Evolutionary conservation across 2,797 vertebrate genomes (phyloP).

Genomic region (Hyperoplus immaculatus): DNA sequence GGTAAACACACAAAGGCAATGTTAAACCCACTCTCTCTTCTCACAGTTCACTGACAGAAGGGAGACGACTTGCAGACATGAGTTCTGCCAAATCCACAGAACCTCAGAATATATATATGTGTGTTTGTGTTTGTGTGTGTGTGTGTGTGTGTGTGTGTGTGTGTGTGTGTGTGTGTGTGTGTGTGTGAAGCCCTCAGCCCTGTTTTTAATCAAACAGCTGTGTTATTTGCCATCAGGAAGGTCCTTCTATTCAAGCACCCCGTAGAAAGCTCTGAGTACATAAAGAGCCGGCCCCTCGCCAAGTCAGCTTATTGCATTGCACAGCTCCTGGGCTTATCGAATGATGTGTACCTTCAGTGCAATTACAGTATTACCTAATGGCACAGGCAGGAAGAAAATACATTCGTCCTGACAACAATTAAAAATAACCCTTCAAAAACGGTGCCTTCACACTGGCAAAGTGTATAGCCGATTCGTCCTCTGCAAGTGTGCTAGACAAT

Average conservation of each 20-base stretch:
- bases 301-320: slow-evolving; percentile 39
- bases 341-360: slow-evolving; percentile 50
- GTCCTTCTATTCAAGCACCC: slow-evolving; percentile 20
- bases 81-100: slow-evolving; percentile 22
- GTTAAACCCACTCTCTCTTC: slow-evolving; percentile 20
- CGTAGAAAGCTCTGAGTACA: slow-evolving; percentile 15
- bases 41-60: slow-evolving; percentile 31
- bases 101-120: slow-evolving; percentile 37
- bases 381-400: slow-evolving; percentile 15
- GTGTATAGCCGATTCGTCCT: too few relatives aligned
- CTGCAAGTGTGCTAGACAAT: background rate
- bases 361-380: slow-evolving; percentile 47
- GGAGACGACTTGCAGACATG: slow-evolving; percentile 13
- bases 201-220: slow-evolving; percentile 20
- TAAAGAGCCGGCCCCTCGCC: background rate
- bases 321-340: slow-evolving; percentile 48
- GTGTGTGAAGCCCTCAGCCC: slow-evolving; percentile 5
- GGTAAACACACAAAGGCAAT: slow-evolving; percentile 53
- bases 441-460: background rate
- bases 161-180: too few relatives aligned
- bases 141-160: too few relatives aligned
- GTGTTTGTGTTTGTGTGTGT: too few relatives aligned
- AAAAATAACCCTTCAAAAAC: background rate
- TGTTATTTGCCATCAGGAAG: background rate
- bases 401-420: background rate